phyloP scores from a whole-genome alignment of 2,888 invertebrate genomes.

The Neria commutata region DNA sequence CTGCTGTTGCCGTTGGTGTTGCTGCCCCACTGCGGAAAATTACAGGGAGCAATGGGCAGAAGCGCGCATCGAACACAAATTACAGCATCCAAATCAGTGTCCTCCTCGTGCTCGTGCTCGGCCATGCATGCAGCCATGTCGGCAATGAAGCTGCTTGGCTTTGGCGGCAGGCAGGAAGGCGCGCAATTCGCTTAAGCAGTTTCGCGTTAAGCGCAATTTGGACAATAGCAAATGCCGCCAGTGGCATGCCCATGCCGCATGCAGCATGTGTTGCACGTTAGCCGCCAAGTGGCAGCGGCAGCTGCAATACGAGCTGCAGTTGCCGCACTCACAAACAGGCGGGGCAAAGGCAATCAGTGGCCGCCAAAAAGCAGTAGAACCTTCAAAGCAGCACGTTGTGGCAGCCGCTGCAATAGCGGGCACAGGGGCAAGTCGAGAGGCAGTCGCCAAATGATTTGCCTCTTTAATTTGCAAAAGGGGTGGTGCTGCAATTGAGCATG shows the following conservation, averaged over 20 bases:
- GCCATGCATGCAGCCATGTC: slow-evolving; percentile 27
- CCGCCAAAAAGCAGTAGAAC: background rate
- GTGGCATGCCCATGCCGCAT: no score
- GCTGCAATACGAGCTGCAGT: slow-evolving; percentile 45
- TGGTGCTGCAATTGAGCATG: slow-evolving; percentile 40
- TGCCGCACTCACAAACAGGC: background rate
- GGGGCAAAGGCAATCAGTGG: background rate
- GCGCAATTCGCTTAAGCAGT: slow-evolving; percentile 15
- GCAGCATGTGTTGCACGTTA: background rate
- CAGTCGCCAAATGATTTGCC: slow-evolving; percentile 56
- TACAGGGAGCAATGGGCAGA: slow-evolving; percentile 3
- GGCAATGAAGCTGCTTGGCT: no score
- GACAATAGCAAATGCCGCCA: slow-evolving; percentile 15
- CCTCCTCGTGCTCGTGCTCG: slow-evolving; percentile 18
- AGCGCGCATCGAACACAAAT: slow-evolving; percentile 36
- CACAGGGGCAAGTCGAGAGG: background rate
- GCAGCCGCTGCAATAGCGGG: slow-evolving; percentile 10
- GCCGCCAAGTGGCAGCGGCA: slow-evolving; percentile 35
- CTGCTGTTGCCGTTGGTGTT: background rate
- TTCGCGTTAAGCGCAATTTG: slow-evolving; percentile 21
- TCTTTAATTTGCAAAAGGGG: slow-evolving; percentile 54
- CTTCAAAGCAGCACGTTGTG: background rate
- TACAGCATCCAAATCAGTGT: slow-evolving; percentile 55
- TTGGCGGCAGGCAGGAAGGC: no score
- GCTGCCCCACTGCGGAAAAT: slow-evolving; percentile 10